These are phyloP conservation scores for Silurus glanis DNA, from an alignment of 2,113 vertebrate genomes.

Conservation along the genomic window DNA sequence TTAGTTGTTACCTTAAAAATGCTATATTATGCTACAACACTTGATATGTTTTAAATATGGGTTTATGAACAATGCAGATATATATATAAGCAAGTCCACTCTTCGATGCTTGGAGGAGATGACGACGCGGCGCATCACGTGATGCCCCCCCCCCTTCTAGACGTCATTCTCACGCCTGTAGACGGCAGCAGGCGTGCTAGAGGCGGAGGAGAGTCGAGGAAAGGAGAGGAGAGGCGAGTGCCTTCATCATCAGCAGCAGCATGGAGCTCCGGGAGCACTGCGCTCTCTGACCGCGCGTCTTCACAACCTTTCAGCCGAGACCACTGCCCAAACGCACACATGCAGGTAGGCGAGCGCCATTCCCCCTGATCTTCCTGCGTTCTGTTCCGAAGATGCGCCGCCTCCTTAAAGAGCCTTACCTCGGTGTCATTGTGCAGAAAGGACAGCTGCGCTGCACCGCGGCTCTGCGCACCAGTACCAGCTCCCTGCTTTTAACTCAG, in stretches of 20 bases:
- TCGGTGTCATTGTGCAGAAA: slow-evolving; percentile 14
- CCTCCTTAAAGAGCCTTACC: slow-evolving; percentile 22
- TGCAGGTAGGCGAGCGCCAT: slow-evolving; percentile 48
- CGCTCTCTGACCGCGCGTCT: slow-evolving; percentile 48
- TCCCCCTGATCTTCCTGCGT: background rate
- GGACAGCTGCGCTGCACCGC: slow-evolving; percentile 11
- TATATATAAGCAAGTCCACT: background rate
- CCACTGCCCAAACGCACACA: slow-evolving; percentile 52
- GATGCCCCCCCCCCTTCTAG: background rate
- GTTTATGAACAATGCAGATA: too few relatives aligned
- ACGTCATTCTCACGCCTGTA: slow-evolving; percentile 28
- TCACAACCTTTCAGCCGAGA: slow-evolving; percentile 45
- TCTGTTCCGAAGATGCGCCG: slow-evolving; percentile 2
- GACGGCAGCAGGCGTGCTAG: background rate
- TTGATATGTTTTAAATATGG: too few relatives aligned
- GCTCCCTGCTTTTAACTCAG: background rate
- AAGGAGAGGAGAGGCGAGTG: slow-evolving; percentile 21
- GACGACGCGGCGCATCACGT: slow-evolving; percentile 17
- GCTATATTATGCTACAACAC: too few relatives aligned
- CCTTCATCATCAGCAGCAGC: slow-evolving; percentile 41
- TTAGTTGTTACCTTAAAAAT: too few relatives aligned
- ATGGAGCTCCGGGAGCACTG: slow-evolving; percentile 48
- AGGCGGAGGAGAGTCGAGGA: slow-evolving; percentile 25
- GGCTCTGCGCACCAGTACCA: background rate
- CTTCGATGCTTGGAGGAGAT: background rate